Evolutionary conservation across 92 coral and sea anemone species (phyloP).

Genomic region (Actinostola sp.): DNA sequence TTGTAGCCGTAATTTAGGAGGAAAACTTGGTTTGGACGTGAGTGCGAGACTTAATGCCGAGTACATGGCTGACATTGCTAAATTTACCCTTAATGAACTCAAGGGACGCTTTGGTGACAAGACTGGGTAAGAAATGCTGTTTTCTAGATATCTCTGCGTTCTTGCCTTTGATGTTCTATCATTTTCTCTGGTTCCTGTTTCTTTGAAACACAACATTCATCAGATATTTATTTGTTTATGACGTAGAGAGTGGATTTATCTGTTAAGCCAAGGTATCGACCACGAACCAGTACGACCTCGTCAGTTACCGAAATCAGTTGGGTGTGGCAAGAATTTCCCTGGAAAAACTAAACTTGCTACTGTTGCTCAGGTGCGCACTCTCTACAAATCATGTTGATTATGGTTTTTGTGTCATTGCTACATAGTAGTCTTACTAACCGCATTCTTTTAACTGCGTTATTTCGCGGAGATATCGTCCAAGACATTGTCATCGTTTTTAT

Average conservation of each 20-base stretch:
- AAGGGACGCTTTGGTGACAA: conserved; percentile 84
- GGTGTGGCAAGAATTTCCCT: conserved; percentile 91
- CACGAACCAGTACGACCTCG: conserved; percentile 87
- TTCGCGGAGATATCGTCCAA: background rate
- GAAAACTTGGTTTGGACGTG: conserved; percentile 89
- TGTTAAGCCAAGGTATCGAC: conserved; percentile 81
- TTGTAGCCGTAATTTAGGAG: conserved; percentile 92
- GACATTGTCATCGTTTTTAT: background rate
- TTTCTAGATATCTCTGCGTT: too few relatives aligned
- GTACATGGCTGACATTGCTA: conserved; percentile 88
- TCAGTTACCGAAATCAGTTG: conserved; percentile 86
- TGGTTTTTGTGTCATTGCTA: too few relatives aligned
- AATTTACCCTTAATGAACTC: conserved; percentile 70
- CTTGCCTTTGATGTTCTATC: too few relatives aligned
- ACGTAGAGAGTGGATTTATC: conserved; percentile 75
- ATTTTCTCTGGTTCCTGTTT: too few relatives aligned
- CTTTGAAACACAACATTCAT: too few relatives aligned
- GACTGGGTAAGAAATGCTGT: conserved; percentile 67
- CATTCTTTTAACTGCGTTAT: too few relatives aligned
- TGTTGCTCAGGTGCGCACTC: conserved; percentile 59
- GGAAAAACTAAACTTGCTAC: conserved; percentile 87
- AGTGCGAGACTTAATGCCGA: conserved; percentile 67
- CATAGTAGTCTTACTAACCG: too few relatives aligned
- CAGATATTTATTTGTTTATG: too few relatives aligned
- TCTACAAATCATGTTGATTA: too few relatives aligned